phyloP scores from a whole-genome alignment of 2,797 vertebrate species.

The Yasuhikotakia modesta region DNA sequence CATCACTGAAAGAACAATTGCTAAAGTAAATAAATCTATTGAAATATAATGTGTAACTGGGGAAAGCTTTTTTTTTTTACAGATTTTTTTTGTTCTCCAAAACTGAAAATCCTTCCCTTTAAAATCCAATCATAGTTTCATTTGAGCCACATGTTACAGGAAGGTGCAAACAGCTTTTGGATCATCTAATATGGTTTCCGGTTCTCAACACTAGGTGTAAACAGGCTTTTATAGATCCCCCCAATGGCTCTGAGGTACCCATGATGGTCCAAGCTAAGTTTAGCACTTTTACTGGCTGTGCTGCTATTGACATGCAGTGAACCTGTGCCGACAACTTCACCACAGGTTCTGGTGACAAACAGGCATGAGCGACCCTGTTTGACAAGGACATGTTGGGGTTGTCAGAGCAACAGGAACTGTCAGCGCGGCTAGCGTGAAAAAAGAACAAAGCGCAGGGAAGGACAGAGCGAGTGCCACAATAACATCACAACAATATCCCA shows the following conservation, averaged over 20 bases:
- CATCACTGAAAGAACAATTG: neutral
- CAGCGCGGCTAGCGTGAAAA: constrained; percentile 36
- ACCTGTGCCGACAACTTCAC: constrained; percentile 26
- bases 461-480: constrained; percentile 37
- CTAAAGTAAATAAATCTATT: neutral
- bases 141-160: no score
- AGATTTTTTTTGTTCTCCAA: neutral
- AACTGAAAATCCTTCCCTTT: neutral
- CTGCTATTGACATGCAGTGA: constrained; percentile 33
- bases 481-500: constrained; percentile 47
- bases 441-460: constrained; percentile 37
- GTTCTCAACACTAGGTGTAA: neutral
- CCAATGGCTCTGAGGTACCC: neutral
- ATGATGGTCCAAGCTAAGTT: constrained; percentile 10
- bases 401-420: constrained; percentile 58
- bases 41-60: neutral
- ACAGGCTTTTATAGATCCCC: neutral
- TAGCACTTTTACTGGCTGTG: constrained; percentile 19
- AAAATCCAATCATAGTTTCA: no score
- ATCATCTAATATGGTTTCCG: no score
- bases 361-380: constrained; percentile 52
- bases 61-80: neutral
- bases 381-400: constrained; percentile 54
- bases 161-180: no score
- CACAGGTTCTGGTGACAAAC: constrained; percentile 49